Percentiles rank a stretch among this genome's conserved stretches.
These are phyloP conservation scores for Sterrhoptilus dennistouni DNA, from an alignment of 2,113 vertebrate species.

Conservation along the genomic window DNA sequence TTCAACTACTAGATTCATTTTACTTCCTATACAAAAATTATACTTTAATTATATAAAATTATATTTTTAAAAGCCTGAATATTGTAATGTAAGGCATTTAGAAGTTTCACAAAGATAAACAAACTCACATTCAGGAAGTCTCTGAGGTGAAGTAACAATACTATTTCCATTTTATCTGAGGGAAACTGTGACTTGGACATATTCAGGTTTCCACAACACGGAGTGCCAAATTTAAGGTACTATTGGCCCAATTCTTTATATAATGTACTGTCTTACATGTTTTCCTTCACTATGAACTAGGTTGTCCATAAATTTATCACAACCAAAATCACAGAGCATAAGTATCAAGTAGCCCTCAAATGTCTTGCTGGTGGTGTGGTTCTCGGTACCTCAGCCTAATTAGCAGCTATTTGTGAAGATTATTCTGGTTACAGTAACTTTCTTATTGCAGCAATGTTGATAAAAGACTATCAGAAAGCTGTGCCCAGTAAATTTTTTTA, in stretches of 20 bases:
- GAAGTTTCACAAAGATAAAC: background rate
- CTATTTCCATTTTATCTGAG: background rate
- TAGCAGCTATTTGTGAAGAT: background rate
- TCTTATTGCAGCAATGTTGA: background rate
- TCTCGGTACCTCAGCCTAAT: background rate
- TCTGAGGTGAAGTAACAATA: background rate
- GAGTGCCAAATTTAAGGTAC: background rate
- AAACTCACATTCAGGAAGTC: background rate
- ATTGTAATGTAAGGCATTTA: background rate
- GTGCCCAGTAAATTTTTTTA: background rate
- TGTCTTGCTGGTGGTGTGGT: background rate
- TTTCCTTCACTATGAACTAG: background rate
- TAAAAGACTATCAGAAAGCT: background rate
- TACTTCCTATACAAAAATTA: background rate
- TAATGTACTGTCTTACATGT: background rate
- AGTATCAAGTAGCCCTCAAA: background rate
- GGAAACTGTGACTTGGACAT: background rate
- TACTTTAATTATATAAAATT: background rate
- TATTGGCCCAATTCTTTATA: background rate
- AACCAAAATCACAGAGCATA: background rate
- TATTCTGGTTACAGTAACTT: background rate
- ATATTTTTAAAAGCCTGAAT: background rate
- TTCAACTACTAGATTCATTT: background rate
- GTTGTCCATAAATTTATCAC: fast-evolving
- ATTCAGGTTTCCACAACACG: background rate